A percentile compares a stretch with the other conserved stretches of the same genome.
phyloP scores from a whole-genome alignment of 2,113 vertebrate species.

The Sylvietta virens region DNA sequence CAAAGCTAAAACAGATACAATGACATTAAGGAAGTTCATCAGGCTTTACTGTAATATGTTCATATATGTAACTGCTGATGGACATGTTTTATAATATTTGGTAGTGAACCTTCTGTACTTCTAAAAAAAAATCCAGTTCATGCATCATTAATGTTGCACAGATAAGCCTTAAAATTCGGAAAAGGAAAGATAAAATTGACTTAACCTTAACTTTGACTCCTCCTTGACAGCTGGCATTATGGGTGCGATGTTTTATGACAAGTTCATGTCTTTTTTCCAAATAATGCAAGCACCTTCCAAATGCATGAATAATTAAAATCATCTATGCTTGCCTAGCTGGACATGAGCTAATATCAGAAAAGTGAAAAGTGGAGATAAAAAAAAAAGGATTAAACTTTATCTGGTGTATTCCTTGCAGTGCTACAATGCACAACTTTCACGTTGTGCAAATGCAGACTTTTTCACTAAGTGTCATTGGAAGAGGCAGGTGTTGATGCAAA shows the following conservation, averaged over 20 bases:
- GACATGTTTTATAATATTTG: conserved; percentile 52
- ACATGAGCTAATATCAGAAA: conserved; percentile 3
- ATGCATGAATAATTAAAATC: conserved; percentile 25
- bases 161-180: neutral
- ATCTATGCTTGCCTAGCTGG: neutral
- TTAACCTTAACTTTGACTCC: conserved; percentile 35
- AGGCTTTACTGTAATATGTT: neutral
- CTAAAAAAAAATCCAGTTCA: neutral
- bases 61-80: neutral
- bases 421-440: neutral
- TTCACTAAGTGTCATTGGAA: neutral
- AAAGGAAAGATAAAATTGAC: conserved; percentile 21
- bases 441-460: neutral
- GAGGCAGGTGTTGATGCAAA: neutral
- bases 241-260: conserved; percentile 31
- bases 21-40: conserved; percentile 5
- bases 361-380: neutral
- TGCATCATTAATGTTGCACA: conserved; percentile 21
- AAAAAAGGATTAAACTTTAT: neutral
- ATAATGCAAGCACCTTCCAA: conserved; percentile 29
- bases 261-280: conserved; percentile 12
- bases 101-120: conserved; percentile 14
- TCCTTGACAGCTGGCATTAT: conserved; percentile 10
- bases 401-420: neutral
- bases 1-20: conserved; percentile 11